Percentiles rank a stretch among this genome's conserved stretches.
These are phyloP conservation scores for Camptogramma bilineatum DNA, from an alignment of 2,888 invertebrate genomes.

Conservation along the genomic window DNA sequence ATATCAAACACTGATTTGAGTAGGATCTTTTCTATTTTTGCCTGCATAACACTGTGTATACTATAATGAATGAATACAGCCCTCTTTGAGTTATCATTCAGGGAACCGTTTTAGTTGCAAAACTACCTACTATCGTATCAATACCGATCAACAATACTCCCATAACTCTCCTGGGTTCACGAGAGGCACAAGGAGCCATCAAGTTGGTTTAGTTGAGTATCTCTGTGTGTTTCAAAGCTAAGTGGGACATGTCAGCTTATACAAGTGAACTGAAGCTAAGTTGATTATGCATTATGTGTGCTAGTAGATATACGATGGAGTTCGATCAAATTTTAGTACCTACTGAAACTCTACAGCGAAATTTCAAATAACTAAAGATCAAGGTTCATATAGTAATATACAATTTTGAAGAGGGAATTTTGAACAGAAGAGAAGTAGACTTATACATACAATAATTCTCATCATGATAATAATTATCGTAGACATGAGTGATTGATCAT, in stretches of 20 bases:
- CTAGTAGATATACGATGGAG: neutral
- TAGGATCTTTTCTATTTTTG: too few species aligned
- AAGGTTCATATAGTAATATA: too few species aligned
- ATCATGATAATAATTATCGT: too few species aligned
- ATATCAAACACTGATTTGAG: too few species aligned
- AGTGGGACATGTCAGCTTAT: slow-evolving; percentile 30
- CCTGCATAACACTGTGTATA: too few species aligned
- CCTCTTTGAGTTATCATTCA: neutral
- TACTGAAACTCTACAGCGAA: neutral
- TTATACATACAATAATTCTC: too few species aligned
- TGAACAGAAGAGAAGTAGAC: too few species aligned
- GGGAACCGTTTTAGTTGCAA: neutral
- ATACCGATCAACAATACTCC: slow-evolving; percentile 16
- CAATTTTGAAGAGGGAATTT: too few species aligned
- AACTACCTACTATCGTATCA: slow-evolving; percentile 15
- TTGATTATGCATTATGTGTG: slow-evolving; percentile 9
- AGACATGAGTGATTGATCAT: too few species aligned
- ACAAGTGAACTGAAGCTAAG: slow-evolving; percentile 19
- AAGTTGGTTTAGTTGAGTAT: slow-evolving; percentile 25
- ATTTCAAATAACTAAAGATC: neutral
- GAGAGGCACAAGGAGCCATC: slow-evolving; percentile 29
- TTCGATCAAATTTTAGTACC: neutral
- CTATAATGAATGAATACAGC: too few species aligned
- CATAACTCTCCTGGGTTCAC: slow-evolving; percentile 26
- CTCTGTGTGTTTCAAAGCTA: slow-evolving; percentile 37